Percentiles rank a stretch among this genome's conserved stretches.
phyloP scores from a whole-genome alignment of 2,888 invertebrate species.

The Euplagia quadripunctaria region DNA sequence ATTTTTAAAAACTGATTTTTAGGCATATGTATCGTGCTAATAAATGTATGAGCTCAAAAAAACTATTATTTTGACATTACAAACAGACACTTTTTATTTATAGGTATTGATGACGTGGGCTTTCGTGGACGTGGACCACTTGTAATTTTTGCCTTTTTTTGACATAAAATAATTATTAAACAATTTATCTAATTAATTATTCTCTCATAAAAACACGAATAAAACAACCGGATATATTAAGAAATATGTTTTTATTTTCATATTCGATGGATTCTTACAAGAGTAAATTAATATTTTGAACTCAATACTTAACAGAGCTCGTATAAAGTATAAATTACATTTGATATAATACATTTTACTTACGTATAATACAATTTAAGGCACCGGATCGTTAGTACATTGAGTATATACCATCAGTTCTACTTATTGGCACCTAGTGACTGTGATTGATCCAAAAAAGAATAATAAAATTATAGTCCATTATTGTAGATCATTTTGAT shows the following conservation, averaged over 20 bases:
- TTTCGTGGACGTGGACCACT: no score
- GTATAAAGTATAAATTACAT: slow-evolving; percentile 78
- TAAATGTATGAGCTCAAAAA: no score
- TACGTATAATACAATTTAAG: slow-evolving; percentile 76
- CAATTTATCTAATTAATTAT: no score
- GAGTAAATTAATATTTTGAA: slow-evolving; percentile 70
- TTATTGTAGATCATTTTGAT: not conserved
- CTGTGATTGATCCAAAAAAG: slow-evolving; percentile 23
- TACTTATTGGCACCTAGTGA: slow-evolving; percentile 49
- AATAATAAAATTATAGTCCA: not conserved
- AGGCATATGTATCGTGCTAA: no score
- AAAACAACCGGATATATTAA: slow-evolving; percentile 51
- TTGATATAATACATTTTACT: slow-evolving; percentile 67
- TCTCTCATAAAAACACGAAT: slow-evolving; percentile 23
- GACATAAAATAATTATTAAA: no score
- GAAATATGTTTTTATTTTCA: slow-evolving; percentile 63
- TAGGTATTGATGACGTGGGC: no score
- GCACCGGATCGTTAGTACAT: slow-evolving; percentile 69
- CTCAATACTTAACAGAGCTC: slow-evolving; percentile 64
- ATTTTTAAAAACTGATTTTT: no score
- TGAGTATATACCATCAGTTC: slow-evolving; percentile 73
- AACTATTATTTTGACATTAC: no score
- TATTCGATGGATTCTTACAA: slow-evolving; percentile 75
- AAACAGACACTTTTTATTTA: no score
- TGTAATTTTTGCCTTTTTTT: no score